Evolutionary conservation across 2,888 invertebrate genomes (phyloP), one percentile per base, ranked within the genome.

Genomic region (Entomobrya multifasciata): DNA sequence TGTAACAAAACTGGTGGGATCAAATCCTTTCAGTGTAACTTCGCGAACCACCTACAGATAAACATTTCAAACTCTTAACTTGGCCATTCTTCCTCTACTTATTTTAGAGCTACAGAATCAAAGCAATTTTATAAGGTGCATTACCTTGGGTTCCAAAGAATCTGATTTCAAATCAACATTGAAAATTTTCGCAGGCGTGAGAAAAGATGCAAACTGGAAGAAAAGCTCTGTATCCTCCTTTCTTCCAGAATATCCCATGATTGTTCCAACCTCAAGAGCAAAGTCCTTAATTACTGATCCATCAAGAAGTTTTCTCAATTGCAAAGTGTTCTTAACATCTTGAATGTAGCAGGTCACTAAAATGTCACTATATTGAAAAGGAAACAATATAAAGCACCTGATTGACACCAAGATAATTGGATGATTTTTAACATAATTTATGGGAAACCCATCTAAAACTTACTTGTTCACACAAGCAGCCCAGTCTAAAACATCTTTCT

Each of bases 271-370:
- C 90, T 96, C 96, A 88, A 98, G 93, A 0, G 96, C 95, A 91
- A 99, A 96, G 88, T 95, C 94, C 91, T 95, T 94, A 36, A 97
- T 92, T 80, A 95, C 92, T 79, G 94, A 93, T 22, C 99, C 99
- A 13, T 95, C 94, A 80, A 93, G 93, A 91, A 97, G 93, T 89
- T 95, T 95, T 93, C 96, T 95, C 11, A 99, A 93, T 93, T 97
- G 96, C 72, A 99, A 94, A 3, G 96, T 95, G 92, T 96, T 96
- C 97, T 98, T 98, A 10, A 99, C 99, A 94, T 99, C 98, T 92
- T 96, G 95, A 87, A 99, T 95, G 92, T 98, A 99, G 92, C 96
- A 96, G 44, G 97, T 93, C 77, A 98, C 94, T 47, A 99, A 93
- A 92, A 97, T 96, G 92, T 98, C 95, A n/a, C 88, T 89, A n/a